A percentile compares a stretch with the other conserved stretches of the same genome.
phyloP scores from a whole-genome alignment of 2,113 vertebrate species.

The Psittacara wagleri region DNA sequence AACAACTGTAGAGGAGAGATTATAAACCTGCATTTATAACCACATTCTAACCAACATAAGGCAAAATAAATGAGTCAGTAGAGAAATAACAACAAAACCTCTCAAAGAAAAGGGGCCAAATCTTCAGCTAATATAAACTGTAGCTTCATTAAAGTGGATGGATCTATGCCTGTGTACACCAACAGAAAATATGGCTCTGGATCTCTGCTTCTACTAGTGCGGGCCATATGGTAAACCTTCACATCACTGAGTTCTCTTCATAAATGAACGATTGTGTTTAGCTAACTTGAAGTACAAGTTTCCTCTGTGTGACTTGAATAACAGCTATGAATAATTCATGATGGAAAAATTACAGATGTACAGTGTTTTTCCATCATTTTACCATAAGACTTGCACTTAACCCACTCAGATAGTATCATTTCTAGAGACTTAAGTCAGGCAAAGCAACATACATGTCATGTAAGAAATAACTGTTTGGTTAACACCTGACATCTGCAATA shows the following conservation, averaged over 20 bases:
- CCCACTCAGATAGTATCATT: background rate
- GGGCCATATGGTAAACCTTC: background rate
- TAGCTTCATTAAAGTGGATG: background rate
- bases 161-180: background rate
- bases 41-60: background rate
- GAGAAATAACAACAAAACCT: background rate
- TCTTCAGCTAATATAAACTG: background rate
- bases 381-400: background rate
- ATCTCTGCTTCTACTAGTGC: background rate
- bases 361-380: background rate
- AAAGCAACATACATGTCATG: background rate
- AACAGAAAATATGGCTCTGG: background rate
- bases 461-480: background rate
- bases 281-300: background rate
- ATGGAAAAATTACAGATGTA: slow-evolving; percentile 24
- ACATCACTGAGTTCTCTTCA: background rate
- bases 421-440: background rate
- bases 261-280: background rate
- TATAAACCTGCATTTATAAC: background rate
- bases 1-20: background rate
- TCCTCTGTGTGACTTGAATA: background rate
- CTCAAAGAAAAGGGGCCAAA: background rate
- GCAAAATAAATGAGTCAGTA: background rate
- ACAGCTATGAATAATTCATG: slow-evolving; percentile 5
- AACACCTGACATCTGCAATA: background rate